phyloP scores from a whole-genome alignment of 2,797 vertebrate species.

The Mallotus villosus region DNA sequence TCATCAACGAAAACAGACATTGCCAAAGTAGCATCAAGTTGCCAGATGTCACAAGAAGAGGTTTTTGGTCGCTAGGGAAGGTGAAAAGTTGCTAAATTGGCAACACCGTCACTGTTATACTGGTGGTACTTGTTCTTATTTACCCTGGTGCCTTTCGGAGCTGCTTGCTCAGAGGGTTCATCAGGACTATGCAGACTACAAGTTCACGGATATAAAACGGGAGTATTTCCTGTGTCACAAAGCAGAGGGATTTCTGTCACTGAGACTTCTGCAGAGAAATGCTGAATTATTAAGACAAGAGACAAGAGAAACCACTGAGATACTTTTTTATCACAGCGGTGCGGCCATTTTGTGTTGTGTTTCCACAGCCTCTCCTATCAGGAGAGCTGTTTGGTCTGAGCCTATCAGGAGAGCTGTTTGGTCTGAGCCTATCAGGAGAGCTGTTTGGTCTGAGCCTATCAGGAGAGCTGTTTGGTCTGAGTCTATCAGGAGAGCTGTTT shows the following conservation, averaged over 20 bases:
- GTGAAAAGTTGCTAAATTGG: too few relatives aligned
- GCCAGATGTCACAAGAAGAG: too few relatives aligned
- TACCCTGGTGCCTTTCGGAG: conserved; percentile 57
- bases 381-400: conserved; percentile 30
- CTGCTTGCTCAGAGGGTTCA: conserved; percentile 49
- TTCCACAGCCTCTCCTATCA: background rate
- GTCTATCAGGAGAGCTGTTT: conserved; percentile 21
- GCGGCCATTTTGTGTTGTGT: background rate
- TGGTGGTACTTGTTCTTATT: conserved; percentile 21
- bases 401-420: conserved; percentile 22
- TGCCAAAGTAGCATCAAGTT: too few relatives aligned
- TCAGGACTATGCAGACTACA: conserved; percentile 47
- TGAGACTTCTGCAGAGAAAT: background rate
- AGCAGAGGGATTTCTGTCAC: background rate
- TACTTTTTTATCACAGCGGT: background rate
- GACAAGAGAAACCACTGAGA: background rate
- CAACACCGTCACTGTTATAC: too few relatives aligned
- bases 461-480: too few relatives aligned
- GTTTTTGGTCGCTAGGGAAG: too few relatives aligned
- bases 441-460: conserved; percentile 33
- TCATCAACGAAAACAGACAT: too few relatives aligned
- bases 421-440: conserved; percentile 18
- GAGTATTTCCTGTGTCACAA: conserved; percentile 22
- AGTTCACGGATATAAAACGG: conserved; percentile 18
- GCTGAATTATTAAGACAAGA: background rate